These are phyloP conservation scores for Brachionus calyciflorus DNA, from an alignment of 1,140 invertebrate species.

Conservation along the genomic window DNA sequence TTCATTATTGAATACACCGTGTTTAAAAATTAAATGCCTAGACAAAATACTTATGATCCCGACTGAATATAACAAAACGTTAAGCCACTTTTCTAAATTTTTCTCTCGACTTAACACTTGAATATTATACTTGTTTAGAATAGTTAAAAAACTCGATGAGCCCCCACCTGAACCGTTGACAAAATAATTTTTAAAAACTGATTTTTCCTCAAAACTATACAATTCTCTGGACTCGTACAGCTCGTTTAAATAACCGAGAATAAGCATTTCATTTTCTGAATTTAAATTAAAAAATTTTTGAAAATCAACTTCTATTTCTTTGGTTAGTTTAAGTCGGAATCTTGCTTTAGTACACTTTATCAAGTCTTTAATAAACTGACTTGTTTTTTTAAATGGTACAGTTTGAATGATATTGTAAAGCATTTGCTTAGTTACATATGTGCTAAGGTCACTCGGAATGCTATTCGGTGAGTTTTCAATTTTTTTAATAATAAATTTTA, in stretches of 20 bases:
- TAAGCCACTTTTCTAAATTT: background rate
- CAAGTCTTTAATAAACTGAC: no score
- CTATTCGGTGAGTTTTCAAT: background rate
- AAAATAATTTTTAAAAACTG: slow-evolving; percentile 6
- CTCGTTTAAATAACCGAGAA: background rate
- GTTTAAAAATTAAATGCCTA: background rate
- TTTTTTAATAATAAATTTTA: background rate
- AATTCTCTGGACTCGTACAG: background rate
- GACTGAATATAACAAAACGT: background rate
- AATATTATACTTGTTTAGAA: background rate
- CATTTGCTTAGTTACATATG: background rate
- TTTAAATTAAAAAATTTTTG: background rate
- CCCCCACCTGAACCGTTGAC: background rate
- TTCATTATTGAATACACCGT: background rate
- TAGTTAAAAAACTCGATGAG: background rate
- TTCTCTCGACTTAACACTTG: no score
- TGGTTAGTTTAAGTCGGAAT: no score
- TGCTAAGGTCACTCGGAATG: background rate
- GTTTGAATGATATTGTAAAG: background rate
- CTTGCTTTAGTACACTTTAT: no score
- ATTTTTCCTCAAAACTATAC: slow-evolving; percentile 8
- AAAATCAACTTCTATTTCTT: background rate
- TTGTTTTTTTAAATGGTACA: no score
- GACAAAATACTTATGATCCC: background rate
- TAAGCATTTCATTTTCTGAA: background rate